Evolutionary conservation across 2,797 vertebrate genomes (phyloP).

Genomic region (Orientallactaga sibirica): DNA sequence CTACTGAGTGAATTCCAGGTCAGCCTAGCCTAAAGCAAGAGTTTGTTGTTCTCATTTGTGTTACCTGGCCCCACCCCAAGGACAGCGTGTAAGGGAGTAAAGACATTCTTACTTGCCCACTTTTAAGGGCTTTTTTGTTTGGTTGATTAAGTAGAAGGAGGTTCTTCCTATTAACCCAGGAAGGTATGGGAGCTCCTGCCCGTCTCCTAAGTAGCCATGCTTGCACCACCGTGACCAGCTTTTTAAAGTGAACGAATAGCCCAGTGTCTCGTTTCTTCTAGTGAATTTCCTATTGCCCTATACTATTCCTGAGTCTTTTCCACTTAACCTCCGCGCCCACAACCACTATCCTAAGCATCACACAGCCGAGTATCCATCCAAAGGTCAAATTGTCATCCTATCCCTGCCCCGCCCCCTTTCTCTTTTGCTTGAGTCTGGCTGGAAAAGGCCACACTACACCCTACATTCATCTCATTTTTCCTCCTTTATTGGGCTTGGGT

Average conservation of each 20-base stretch:
- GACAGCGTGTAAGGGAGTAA: background rate
- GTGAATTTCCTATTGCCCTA: slow-evolving; percentile 50
- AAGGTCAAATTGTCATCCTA: background rate
- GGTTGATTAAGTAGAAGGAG: background rate
- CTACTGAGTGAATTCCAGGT: too few relatives aligned
- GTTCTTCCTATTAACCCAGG: background rate
- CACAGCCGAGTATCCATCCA: slow-evolving; percentile 5
- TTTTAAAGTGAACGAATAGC: slow-evolving; percentile 27
- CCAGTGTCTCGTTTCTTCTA: background rate
- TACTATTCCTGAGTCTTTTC: background rate
- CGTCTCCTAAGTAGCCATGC: background rate
- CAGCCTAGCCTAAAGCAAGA: too few relatives aligned
- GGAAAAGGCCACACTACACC: background rate
- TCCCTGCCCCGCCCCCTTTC: background rate
- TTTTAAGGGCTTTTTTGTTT: background rate
- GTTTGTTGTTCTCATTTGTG: background rate
- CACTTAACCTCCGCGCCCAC: background rate
- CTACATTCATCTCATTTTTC: background rate
- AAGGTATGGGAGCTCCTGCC: background rate
- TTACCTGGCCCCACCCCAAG: background rate
- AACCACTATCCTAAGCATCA: slow-evolving; percentile 11
- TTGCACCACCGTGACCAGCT: background rate
- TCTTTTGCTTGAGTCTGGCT: background rate
- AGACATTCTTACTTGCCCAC: background rate
- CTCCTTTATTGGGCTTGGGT: background rate